Evolutionary conservation across 2,888 invertebrate species (phyloP).

Genomic region (Rhingia campestris): DNA sequence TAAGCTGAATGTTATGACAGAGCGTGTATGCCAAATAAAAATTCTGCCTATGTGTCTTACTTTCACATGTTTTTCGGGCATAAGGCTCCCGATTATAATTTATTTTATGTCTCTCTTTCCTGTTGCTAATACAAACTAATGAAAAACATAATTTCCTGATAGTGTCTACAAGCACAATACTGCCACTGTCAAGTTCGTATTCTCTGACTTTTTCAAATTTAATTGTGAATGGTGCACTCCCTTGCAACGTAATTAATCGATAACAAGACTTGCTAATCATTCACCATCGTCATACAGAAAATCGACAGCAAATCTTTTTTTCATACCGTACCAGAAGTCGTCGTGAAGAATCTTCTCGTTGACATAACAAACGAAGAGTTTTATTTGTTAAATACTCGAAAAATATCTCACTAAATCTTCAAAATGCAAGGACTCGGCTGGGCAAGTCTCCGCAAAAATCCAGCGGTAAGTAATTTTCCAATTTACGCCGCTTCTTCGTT

Average conservation of each 20-base stretch:
- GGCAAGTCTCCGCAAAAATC: slow-evolving; percentile 89
- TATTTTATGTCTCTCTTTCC: too few relatives aligned
- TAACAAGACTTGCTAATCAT: slow-evolving; percentile 26
- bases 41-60: too few relatives aligned
- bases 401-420: slow-evolving; percentile 32
- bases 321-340: slow-evolving; percentile 1
- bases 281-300: slow-evolving; percentile 34
- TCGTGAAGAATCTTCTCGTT: slow-evolving; percentile 46
- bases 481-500: not conserved
- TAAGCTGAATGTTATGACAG: too few relatives aligned
- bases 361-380: slow-evolving; percentile 52
- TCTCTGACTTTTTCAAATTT: not conserved
- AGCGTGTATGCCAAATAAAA: too few relatives aligned
- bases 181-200: not conserved
- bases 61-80: too few relatives aligned
- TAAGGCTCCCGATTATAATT: too few relatives aligned
- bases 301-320: slow-evolving; percentile 47
- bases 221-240: slow-evolving; percentile 35
- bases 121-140: too few relatives aligned
- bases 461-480: slow-evolving; percentile 86
- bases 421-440: slow-evolving; percentile 89
- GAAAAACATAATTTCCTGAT: too few relatives aligned
- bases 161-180: too few relatives aligned
- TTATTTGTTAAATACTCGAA: slow-evolving; percentile 23
- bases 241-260: slow-evolving; percentile 24